A percentile compares a stretch with the other conserved stretches of the same genome.
Conservation (phyloP, 2,113 vertebrate species). For the Oryzias celebensis region DNA sequence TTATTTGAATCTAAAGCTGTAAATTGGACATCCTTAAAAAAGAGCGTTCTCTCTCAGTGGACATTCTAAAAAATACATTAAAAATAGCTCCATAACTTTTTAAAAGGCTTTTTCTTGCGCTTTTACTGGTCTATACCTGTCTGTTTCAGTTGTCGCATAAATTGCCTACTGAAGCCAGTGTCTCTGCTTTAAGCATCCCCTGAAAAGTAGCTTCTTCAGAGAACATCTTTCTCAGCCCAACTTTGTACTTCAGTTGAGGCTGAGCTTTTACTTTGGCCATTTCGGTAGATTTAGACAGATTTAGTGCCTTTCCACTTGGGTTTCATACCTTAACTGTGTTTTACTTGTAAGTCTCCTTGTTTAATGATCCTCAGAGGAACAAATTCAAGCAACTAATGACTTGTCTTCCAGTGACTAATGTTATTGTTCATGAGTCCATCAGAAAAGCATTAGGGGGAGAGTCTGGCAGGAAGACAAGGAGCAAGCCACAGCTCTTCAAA, state of each 20-base stretch:
- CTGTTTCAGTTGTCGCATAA: too few species aligned
- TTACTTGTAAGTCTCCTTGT: not conserved
- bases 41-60: too few species aligned
- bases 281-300: not conserved
- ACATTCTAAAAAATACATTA: too few species aligned
- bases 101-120: too few species aligned
- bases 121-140: too few species aligned
- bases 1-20: too few species aligned
- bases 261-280: not conserved
- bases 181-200: not conserved
- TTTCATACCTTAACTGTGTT: not conserved
- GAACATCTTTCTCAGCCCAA: not conserved
- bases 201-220: not conserved
- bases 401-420: not conserved
- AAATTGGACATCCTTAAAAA: too few species aligned
- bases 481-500: not conserved
- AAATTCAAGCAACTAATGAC: not conserved
- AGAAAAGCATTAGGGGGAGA: not conserved
- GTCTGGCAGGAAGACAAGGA: not conserved
- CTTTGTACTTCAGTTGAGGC: not conserved
- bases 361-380: not conserved
- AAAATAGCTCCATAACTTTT: too few species aligned
- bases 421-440: not conserved
- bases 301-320: too few species aligned
- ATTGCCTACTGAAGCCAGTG: too few species aligned